phyloP scores from a whole-genome alignment of 2,797 vertebrate genomes.

The Podargus strigoides region DNA sequence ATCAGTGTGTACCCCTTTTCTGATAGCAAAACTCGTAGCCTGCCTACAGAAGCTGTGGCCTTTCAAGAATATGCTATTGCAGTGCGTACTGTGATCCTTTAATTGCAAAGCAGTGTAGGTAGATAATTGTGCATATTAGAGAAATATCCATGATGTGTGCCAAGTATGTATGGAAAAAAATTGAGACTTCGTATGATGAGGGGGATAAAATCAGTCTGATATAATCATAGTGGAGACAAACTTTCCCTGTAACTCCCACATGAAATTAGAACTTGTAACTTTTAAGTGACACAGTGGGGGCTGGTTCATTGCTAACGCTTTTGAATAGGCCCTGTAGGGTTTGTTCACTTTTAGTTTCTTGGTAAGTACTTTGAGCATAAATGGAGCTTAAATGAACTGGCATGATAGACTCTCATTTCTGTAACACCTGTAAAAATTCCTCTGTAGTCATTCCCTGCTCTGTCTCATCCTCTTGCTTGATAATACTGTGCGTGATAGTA shows the following conservation, averaged over 20 bases:
- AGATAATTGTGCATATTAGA: conserved; percentile 45
- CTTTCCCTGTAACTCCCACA: conserved; percentile 4
- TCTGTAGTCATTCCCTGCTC: neutral
- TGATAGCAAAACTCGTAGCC: conserved; percentile 40
- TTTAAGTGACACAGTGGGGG: conserved; percentile 29
- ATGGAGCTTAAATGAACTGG: conserved; percentile 15
- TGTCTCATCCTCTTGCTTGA: neutral
- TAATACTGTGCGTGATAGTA: neutral
- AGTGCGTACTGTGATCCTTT: neutral
- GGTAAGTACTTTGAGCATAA: conserved; percentile 30
- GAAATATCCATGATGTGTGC: neutral
- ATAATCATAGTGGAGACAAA: conserved; percentile 31
- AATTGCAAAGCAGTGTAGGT: conserved; percentile 45
- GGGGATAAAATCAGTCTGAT: conserved; percentile 1
- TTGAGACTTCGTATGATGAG: neutral
- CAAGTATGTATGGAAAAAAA: neutral
- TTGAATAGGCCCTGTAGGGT: conserved; percentile 18
- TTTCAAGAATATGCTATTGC: conserved; percentile 8
- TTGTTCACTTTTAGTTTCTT: conserved; percentile 38
- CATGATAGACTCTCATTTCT: conserved; percentile 6
- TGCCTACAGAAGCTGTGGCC: neutral
- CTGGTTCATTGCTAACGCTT: conserved; percentile 4
- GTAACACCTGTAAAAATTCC: conserved; percentile 27
- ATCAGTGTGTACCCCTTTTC: conserved; percentile 38
- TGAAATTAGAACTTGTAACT: conserved; percentile 42